phyloP scores from a whole-genome alignment of 2,888 invertebrate genomes.

The Sisyra nigra region DNA sequence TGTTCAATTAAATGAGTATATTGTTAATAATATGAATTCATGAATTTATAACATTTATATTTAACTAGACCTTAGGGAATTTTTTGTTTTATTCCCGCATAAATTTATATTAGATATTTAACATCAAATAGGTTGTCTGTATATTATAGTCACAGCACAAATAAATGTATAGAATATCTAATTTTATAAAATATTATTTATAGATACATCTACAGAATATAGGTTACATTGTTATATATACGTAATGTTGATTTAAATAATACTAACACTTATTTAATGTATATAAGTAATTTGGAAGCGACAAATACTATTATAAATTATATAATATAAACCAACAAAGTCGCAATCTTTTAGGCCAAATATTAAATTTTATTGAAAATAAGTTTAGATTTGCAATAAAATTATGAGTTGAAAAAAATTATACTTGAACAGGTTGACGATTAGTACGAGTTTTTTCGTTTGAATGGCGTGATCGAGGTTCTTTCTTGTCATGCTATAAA shows the following conservation, averaged over 20 bases:
- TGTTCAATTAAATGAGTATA: too few species aligned
- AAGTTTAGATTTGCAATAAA: background rate
- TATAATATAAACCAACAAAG: conserved; percentile 3
- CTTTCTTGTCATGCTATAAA: conserved; percentile 23
- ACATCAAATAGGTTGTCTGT: too few species aligned
- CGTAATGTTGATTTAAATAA: too few species aligned
- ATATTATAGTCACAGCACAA: too few species aligned
- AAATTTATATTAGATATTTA: too few species aligned
- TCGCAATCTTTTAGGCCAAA: conserved; percentile 2
- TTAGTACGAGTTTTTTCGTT: conserved; percentile 22
- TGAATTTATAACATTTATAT: too few species aligned
- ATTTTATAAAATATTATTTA: background rate
- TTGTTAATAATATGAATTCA: too few species aligned
- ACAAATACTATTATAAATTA: background rate
- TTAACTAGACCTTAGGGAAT: too few species aligned
- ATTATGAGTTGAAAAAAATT: too few species aligned
- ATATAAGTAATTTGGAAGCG: conserved; percentile 1
- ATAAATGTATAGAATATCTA: background rate
- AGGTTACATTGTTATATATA: too few species aligned
- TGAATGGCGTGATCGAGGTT: conserved; percentile 19
- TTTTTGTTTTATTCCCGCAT: too few species aligned
- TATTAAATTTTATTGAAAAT: background rate
- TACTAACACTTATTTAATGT: too few species aligned
- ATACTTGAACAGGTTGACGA: conserved; percentile 25
- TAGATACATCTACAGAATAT: conserved; percentile 1